A percentile compares a stretch with the other conserved stretches of the same genome.
Conservation (phyloP, 2,888 invertebrate genomes). For the Polymixis lichenea region DNA sequence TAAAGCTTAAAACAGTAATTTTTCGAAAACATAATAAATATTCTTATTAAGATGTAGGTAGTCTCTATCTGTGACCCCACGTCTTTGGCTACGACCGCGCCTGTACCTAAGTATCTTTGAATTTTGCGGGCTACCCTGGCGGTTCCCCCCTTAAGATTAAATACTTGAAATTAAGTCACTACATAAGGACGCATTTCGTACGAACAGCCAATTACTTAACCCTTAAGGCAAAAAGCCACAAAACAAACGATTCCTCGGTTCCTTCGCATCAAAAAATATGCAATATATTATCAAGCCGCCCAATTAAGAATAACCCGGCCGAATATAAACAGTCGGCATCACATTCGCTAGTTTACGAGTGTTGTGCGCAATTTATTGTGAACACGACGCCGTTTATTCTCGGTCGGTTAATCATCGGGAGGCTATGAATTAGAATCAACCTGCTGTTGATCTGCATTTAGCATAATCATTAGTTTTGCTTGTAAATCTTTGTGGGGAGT, state of each 20-base stretch:
- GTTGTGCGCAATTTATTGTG: conserved; percentile 68
- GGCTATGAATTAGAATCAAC: conserved; percentile 73
- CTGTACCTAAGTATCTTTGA: too few species aligned
- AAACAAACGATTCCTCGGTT: neutral
- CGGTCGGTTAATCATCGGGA: conserved; percentile 72
- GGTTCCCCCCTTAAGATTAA: too few species aligned
- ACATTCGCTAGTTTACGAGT: conserved; percentile 67
- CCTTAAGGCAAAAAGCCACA: neutral
- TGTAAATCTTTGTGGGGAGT: conserved; percentile 40
- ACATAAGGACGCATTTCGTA: neutral
- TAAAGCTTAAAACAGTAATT: too few species aligned
- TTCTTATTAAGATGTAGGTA: too few species aligned
- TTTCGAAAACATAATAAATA: too few species aligned
- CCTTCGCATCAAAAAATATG: conserved; percentile 33
- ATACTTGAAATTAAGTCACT: neutral
- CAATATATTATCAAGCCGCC: conserved; percentile 46
- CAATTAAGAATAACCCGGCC: conserved; percentile 68
- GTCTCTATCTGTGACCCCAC: too few species aligned
- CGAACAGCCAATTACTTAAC: neutral
- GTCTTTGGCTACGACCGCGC: too few species aligned
- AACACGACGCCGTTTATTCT: conserved; percentile 67
- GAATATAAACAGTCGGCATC: conserved; percentile 71
- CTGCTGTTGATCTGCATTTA: conserved; percentile 66
- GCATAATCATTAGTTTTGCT: conserved; percentile 67
- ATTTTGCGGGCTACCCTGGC: too few species aligned